Conservation (phyloP, 2,888 invertebrate species). For the Mesodorylaimus sp. region DNA sequence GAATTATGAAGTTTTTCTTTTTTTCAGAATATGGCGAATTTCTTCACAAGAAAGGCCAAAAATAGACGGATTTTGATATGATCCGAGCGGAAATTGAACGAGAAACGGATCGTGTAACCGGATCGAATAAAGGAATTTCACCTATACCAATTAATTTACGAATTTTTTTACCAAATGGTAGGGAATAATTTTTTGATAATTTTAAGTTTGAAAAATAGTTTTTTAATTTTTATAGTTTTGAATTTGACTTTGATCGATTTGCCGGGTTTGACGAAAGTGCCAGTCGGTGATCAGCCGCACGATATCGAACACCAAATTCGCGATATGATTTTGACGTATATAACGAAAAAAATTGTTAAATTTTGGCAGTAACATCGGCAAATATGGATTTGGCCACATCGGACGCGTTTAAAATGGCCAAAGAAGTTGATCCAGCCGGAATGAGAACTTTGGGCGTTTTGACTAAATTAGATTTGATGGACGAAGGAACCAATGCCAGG, state of each 20-base stretch:
- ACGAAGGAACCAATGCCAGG: conserved; percentile 94
- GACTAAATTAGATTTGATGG: conserved; percentile 97
- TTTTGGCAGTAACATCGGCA: conserved; percentile 88
- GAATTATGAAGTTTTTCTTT: conserved; percentile 5
- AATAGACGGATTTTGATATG: conserved; percentile 83
- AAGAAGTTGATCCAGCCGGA: conserved; percentile 88
- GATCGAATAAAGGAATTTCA: conserved; percentile 93
- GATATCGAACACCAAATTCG: conserved; percentile 90
- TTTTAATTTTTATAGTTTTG: conserved; percentile 31
- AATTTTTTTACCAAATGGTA: conserved; percentile 93
- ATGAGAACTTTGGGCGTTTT: conserved; percentile 96
- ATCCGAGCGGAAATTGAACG: conserved; percentile 77
- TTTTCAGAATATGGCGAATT: conserved; percentile 82
- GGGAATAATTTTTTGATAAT: conserved; percentile 23
- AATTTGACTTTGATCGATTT: conserved; percentile 40
- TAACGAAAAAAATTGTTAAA: conserved; percentile 74
- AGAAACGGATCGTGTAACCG: conserved; percentile 92
- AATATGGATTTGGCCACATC: conserved; percentile 96
- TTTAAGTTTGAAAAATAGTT: too few relatives aligned
- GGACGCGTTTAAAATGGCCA: conserved; percentile 90
- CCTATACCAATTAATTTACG: conserved; percentile 94
- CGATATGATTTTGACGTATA: conserved; percentile 80
- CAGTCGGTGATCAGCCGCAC: conserved; percentile 84
- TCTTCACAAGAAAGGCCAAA: conserved; percentile 91
- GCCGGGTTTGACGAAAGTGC: conserved; percentile 71